Evolutionary conservation across 2,888 invertebrate genomes (phyloP), one percentile per base, ranked within the genome.

Genomic region (Agrotis exclamationis): DNA sequence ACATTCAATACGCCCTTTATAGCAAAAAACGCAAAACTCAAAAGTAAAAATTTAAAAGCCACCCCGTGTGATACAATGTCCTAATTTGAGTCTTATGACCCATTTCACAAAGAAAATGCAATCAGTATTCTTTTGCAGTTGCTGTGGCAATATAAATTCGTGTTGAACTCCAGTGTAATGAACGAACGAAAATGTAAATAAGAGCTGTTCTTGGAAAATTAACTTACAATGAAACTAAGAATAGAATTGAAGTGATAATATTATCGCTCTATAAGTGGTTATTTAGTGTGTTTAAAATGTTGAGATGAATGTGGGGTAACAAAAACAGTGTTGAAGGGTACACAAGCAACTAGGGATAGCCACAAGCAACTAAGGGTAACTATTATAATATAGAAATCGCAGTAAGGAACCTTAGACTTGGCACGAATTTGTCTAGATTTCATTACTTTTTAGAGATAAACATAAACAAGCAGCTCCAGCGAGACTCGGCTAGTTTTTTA

Each of bases 61-160:
- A 47, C 16, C 22, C 24, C 50, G 7, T 28, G n/a, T 28, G 60
- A 63, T 51, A 39, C 45, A 51, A 60, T 59, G 51, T 65, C 39
- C 57, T 71, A 53, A 58, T 47, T 70, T 59, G 22, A 54, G 28
- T 63, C 70, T 79, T 67, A 71, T 60, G 76, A 67, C 69, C 75
- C 54, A 66, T 65, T 83, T 85, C 58, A 56, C 64, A 22, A 51
- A 57, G n/a, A 69, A n/a, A 72, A 65, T 70, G 66, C 79, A 83
- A 85, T 85, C 76, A 79, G 76, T 68, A 76, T 79, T 82, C 66
- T 71, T 75, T 70, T 56, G 72, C 71, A 73, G 63, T 70, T 48
- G 39, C 63, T 50, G 20, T 67, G 51, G 59, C 54, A 69, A n/a
- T 73, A 63, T 67, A 71, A 65, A 69, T 47, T 72, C 28, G 63